A percentile compares a stretch with the other conserved stretches of the same genome.
These are phyloP conservation scores for Ophiothrix spiculata DNA, from an alignment of 35 echinoderm and acorn worm species.

Conservation along the genomic window DNA sequence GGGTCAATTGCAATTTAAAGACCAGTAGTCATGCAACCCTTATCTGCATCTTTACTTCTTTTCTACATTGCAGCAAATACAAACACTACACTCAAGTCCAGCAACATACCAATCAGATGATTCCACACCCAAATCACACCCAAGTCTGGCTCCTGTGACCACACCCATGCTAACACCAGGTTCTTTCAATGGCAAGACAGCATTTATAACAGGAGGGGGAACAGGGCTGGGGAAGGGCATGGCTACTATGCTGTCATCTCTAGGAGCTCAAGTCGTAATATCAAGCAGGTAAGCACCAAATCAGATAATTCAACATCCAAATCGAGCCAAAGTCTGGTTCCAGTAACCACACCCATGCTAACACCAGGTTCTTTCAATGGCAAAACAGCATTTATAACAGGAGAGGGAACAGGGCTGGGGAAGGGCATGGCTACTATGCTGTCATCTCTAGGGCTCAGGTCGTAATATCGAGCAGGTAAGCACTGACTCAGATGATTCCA, in stretches of 20 bases:
- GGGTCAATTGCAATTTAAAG: no score
- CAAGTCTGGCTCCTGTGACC: slow-evolving; percentile 36
- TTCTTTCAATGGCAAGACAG: slow-evolving; percentile 85
- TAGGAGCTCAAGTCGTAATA: slow-evolving; percentile 94
- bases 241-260: slow-evolving; percentile 83
- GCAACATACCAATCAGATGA: no score
- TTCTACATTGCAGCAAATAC: no score
- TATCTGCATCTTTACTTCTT: no score
- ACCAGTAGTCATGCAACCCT: no score
- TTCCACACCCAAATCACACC: background rate
- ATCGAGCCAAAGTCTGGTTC: slow-evolving; percentile 19
- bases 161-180: slow-evolving; percentile 73
- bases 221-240: slow-evolving; percentile 91
- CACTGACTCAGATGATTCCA: no score
- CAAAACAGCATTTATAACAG: slow-evolving; percentile 86
- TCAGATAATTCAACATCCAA: no score
- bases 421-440: slow-evolving; percentile 92
- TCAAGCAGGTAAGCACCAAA: slow-evolving; percentile 86
- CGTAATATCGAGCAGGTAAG: slow-evolving; percentile 89
- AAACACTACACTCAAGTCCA: no score
- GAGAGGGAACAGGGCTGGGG: slow-evolving; percentile 86
- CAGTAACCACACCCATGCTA: slow-evolving; percentile 63
- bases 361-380: slow-evolving; percentile 78
- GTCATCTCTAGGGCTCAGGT: slow-evolving; percentile 93
- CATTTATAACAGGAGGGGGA: slow-evolving; percentile 89